phyloP scores from a whole-genome alignment of 2,113 vertebrate species.

The Sprattus sprattus region DNA sequence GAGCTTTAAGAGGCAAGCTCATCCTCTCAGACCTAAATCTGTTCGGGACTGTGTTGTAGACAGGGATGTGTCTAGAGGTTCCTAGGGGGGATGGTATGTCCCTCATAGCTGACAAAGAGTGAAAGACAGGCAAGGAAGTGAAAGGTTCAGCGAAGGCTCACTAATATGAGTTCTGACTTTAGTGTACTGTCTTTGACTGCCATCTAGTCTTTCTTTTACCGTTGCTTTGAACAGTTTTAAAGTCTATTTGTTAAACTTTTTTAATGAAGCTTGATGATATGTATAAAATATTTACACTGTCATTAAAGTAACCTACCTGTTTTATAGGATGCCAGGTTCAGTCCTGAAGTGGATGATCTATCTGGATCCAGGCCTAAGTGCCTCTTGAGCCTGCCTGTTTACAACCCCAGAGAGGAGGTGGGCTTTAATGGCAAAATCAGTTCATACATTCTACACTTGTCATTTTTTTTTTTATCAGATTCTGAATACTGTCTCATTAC shows the following conservation, averaged over 20 bases:
- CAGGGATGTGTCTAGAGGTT: not conserved
- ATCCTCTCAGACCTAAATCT: not conserved
- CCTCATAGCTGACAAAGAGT: not conserved
- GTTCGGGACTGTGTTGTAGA: not conserved
- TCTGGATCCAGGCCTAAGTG: constrained; percentile 80
- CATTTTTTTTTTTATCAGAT: not conserved
- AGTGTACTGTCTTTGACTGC: too few relatives aligned
- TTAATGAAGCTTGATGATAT: not conserved
- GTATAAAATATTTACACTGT: not conserved
- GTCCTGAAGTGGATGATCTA: constrained; percentile 77
- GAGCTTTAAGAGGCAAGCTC: not conserved
- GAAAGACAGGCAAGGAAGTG: not conserved
- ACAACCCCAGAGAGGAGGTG: constrained; percentile 86
- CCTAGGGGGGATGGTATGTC: not conserved
- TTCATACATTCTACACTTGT: not conserved
- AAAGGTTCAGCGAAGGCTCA: not conserved
- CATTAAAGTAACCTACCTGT: not conserved
- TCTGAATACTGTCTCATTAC: constrained; percentile 10
- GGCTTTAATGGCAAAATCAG: constrained; percentile 29
- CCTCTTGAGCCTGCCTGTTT: constrained; percentile 86
- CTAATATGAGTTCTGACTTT: too few relatives aligned
- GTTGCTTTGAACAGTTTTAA: too few relatives aligned
- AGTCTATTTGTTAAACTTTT: not conserved
- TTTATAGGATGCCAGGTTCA: constrained; percentile 80
- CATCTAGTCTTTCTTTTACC: too few relatives aligned